phyloP scores from a whole-genome alignment of 2,888 invertebrate genomes.

The Gnatocerus cornutus region DNA sequence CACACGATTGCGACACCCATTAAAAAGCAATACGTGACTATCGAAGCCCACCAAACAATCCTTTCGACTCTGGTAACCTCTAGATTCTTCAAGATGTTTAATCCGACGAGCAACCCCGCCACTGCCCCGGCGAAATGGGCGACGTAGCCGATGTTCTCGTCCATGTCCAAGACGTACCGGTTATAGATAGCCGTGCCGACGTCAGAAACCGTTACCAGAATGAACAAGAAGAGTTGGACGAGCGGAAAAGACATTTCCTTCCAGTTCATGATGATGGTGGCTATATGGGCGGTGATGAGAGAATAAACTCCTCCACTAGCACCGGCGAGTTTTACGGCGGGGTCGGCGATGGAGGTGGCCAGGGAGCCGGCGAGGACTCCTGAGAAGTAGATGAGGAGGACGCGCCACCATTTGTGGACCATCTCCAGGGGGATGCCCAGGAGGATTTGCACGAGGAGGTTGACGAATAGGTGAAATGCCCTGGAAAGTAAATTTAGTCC shows the following conservation, averaged over 20 bases:
- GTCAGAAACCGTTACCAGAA: conserved; percentile 87
- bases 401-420: conserved; percentile 97
- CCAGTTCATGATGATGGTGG: conserved; percentile 97
- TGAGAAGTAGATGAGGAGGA: conserved; percentile 87
- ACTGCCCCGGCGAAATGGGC: conserved; percentile 87
- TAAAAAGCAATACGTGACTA: conserved; percentile 80
- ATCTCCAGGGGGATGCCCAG: conserved; percentile 96
- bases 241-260: conserved; percentile 96
- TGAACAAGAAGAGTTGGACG: conserved; percentile 87
- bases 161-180: conserved; percentile 81
- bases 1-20: conserved; percentile 74
- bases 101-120: conserved; percentile 84
- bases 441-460: conserved; percentile 92
- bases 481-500: conserved; percentile 70
- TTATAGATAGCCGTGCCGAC: conserved; percentile 93
- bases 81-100: conserved; percentile 78
- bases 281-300: conserved; percentile 92
- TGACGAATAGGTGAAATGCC: conserved; percentile 90
- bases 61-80: conserved; percentile 76
- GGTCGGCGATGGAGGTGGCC: conserved; percentile 88
- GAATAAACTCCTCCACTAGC: conserved; percentile 98
- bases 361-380: conserved; percentile 91
- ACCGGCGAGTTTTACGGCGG: conserved; percentile 88
- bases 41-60: conserved; percentile 79
- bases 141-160: conserved; percentile 91